A percentile compares a stretch with the other conserved stretches of the same genome.
Evolutionary conservation across 2,113 vertebrate species (phyloP).

Genomic region (Notarius quadriscutis): DNA sequence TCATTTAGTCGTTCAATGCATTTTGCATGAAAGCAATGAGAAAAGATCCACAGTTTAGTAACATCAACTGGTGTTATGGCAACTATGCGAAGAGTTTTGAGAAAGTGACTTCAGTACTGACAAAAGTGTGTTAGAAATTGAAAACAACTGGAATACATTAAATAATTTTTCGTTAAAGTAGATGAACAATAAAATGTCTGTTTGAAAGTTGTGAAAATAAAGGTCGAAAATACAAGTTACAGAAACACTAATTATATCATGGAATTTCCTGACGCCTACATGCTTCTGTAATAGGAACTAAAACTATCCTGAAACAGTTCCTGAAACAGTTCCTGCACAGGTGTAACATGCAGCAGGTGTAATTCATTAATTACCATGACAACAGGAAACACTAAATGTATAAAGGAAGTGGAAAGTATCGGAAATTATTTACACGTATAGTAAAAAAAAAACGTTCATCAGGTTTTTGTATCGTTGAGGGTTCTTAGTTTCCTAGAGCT

Average conservation of each 20-base stretch:
- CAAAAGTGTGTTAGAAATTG: no score
- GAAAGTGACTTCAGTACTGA: no score
- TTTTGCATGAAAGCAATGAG: no score
- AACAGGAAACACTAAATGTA: neutral
- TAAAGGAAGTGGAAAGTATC: neutral
- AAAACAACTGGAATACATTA: neutral
- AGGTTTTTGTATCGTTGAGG: no score
- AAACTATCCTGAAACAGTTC: neutral
- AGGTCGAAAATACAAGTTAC: neutral
- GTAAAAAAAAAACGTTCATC: no score
- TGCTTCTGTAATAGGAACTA: neutral
- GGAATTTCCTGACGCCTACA: neutral
- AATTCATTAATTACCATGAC: neutral
- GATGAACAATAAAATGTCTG: neutral
- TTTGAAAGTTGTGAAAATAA: neutral
- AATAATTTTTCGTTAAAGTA: neutral
- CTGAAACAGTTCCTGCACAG: neutral
- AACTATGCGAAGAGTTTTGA: no score
- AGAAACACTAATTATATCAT: neutral
- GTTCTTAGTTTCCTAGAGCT: neutral
- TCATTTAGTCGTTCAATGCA: no score
- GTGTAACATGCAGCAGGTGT: neutral
- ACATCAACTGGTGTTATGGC: no score
- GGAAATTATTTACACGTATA: neutral
- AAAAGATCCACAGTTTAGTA: no score